Base-by-base conservation (phyloP, 2,888 invertebrate species). In the Eulithis prunata region DNA sequence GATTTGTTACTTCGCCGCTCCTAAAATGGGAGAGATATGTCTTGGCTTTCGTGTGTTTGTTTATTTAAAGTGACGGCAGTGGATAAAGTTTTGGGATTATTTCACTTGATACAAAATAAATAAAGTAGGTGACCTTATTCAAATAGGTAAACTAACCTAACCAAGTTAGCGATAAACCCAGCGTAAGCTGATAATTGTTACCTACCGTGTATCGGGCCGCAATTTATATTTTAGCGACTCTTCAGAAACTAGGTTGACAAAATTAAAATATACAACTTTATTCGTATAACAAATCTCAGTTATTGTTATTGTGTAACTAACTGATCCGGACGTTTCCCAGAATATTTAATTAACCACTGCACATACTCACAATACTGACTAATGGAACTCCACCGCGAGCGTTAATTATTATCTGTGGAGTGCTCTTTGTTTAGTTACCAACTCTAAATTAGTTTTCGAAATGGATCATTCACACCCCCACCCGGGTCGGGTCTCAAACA, bases 371-470 rank as follows among this genome's bases (percentile, higher is more conserved):
- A 83, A 87, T 86, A 83, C 89, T 84, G 87, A 88, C 91, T 89
- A 89, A 91, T 91, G 87, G 89, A 90, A 90, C 88, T 90, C 88
- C 87, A 92, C 92, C 93, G 87, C 93, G 88, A 91, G 90, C 93
- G 91, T 93, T 93, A 93, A 93, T 93, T 93, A 93, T 93, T 92
- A 93, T 93, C 92, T 91, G 91, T 83, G 90, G 87, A 92, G 92
- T 92, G 91, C 91, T 92, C 93, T 91, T 93, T 93, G 93, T 93
- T 93, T 92, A 93, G 93, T 93, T 93, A 92, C 91, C 91, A 93
- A 93, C 93, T 93, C 93, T 91, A 93, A 93, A 93, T 93, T 93
- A 93, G 93, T 93, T 93, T 93, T 93, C 91, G 93, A 92, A 93
- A 93, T 93, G 91, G 93, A 93, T 93, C 93, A 92, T 92, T 92